Conservation (phyloP, 2,888 invertebrate genomes). For the Epinotia brunnichana region DNA sequence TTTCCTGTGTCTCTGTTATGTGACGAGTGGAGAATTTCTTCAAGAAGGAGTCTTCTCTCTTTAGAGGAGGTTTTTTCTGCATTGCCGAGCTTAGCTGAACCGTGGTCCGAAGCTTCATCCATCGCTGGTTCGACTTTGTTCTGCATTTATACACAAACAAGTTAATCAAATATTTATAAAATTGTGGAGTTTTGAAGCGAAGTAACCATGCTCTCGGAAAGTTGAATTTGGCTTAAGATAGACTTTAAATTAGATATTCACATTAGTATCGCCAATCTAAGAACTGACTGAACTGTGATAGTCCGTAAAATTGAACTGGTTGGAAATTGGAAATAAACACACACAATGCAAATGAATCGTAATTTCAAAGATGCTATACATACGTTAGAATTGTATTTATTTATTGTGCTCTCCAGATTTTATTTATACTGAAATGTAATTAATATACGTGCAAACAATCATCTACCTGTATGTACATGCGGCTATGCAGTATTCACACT, state of each 20-base stretch:
- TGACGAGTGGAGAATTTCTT: slow-evolving; percentile 97
- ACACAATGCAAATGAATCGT: slow-evolving; percentile 46
- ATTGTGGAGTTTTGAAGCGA: slow-evolving; percentile 54
- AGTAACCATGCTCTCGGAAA: slow-evolving; percentile 65
- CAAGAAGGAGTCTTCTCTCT: slow-evolving; percentile 96
- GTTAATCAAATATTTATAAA: slow-evolving; percentile 35
- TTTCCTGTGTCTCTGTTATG: slow-evolving; percentile 93
- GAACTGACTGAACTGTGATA: not conserved
- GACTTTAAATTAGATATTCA: slow-evolving; percentile 26
- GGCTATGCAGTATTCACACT: slow-evolving; percentile 72
- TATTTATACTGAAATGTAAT: slow-evolving; percentile 53
- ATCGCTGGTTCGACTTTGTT: slow-evolving; percentile 96
- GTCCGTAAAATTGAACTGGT: slow-evolving; percentile 16
- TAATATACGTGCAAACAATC: slow-evolving; percentile 71
- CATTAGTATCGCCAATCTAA: slow-evolving; percentile 32
- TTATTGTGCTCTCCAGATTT: slow-evolving; percentile 55
- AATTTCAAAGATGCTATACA: slow-evolving; percentile 50
- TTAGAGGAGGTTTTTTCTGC: slow-evolving; percentile 94
- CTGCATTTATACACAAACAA: slow-evolving; percentile 77
- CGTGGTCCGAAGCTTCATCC: slow-evolving; percentile 97
- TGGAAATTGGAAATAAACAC: slow-evolving; percentile 44
- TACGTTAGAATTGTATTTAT: slow-evolving; percentile 42
- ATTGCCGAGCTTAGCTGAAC: slow-evolving; percentile 95
- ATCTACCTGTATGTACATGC: slow-evolving; percentile 74
- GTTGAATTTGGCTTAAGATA: slow-evolving; percentile 46